Evolutionary conservation across 1,140 invertebrate species (phyloP).

Genomic region (Drosophila sechellia): DNA sequence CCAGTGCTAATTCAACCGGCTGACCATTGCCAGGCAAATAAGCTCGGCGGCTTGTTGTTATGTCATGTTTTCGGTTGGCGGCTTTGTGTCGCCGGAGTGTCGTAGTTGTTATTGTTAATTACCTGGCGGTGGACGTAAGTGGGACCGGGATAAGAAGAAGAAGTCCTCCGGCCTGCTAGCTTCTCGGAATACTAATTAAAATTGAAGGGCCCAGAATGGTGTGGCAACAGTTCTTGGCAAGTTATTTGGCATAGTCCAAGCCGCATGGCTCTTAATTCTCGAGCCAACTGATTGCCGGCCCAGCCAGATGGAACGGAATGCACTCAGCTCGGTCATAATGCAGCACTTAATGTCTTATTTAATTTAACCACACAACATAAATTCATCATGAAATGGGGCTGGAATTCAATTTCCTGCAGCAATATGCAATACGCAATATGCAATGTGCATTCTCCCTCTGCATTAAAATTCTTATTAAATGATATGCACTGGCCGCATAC

Average conservation of each 20-base stretch:
- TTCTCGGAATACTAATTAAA: conserved; percentile 45
- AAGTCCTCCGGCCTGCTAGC: too few relatives aligned
- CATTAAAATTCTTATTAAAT: conserved; percentile 62
- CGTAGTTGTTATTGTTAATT: conserved; percentile 68
- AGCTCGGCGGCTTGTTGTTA: conserved; percentile 42
- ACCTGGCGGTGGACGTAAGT: conserved; percentile 37
- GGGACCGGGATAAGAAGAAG: conserved; percentile 15
- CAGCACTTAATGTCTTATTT: conserved; percentile 56
- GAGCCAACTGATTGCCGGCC: conserved; percentile 18
- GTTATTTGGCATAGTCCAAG: conserved; percentile 24
- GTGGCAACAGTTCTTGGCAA: conserved; percentile 8
- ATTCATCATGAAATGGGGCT: conserved; percentile 50
- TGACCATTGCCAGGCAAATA: conserved; percentile 56
- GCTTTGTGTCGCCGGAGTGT: conserved; percentile 43
- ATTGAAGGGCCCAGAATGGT: conserved; percentile 21
- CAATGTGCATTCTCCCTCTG: conserved; percentile 14
- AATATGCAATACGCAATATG: conserved; percentile 3
- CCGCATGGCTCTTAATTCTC: conserved; percentile 8
- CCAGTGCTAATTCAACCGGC: conserved; percentile 50
- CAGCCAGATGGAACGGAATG: conserved; percentile 31
- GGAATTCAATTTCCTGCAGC: conserved; percentile 59
- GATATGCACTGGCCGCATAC: conserved; percentile 30
- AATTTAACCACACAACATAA: conserved; percentile 53
- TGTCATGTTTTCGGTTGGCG: conserved; percentile 57
- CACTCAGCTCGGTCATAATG: conserved; percentile 30